Conservation (phyloP, 1,140 invertebrate species). For the Macrostomum lignano region DNA sequence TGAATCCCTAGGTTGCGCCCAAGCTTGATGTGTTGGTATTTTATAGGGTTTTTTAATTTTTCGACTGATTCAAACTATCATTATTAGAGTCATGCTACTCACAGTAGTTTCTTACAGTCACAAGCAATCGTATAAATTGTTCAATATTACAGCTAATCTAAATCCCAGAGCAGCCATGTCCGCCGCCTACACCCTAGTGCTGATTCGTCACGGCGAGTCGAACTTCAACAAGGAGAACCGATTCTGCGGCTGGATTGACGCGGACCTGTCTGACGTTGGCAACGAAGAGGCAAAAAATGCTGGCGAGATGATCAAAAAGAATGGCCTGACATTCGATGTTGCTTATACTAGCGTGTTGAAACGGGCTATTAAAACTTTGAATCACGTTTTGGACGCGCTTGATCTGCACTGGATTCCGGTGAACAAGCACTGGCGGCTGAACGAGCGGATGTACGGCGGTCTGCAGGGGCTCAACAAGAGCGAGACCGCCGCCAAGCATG, state of each 20-base stretch:
- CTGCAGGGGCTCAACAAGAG: constrained; percentile 73
- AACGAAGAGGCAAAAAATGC: constrained; percentile 48
- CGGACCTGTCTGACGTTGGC: constrained; percentile 34
- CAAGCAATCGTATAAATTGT: too few relatives aligned
- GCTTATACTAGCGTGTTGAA: constrained; percentile 69
- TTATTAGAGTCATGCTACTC: too few relatives aligned
- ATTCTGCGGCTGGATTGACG: constrained; percentile 55
- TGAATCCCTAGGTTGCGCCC: too few relatives aligned
- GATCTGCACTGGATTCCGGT: constrained; percentile 42
- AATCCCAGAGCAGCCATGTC: too few relatives aligned
- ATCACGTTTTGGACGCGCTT: constrained; percentile 44
- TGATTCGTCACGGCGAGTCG: constrained; percentile 76
- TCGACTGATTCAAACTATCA: too few relatives aligned
- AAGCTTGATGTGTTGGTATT: too few relatives aligned
- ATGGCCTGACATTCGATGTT: constrained; percentile 51
- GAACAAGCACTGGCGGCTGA: constrained; percentile 48
- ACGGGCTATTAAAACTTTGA: constrained; percentile 56
- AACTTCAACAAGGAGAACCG: constrained; percentile 75
- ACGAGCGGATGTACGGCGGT: constrained; percentile 75
- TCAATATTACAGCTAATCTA: too few relatives aligned
- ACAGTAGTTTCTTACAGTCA: too few relatives aligned
- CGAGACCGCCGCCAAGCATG: constrained; percentile 74
- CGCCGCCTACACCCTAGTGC: constrained; percentile 46
- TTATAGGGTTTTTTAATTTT: too few relatives aligned
- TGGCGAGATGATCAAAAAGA: constrained; percentile 51